Percentiles rank a stretch among this genome's conserved stretches.
Evolutionary conservation across 23 tunicate genomes (phyloP).

Genomic region (Trididemnum nubilum): DNA sequence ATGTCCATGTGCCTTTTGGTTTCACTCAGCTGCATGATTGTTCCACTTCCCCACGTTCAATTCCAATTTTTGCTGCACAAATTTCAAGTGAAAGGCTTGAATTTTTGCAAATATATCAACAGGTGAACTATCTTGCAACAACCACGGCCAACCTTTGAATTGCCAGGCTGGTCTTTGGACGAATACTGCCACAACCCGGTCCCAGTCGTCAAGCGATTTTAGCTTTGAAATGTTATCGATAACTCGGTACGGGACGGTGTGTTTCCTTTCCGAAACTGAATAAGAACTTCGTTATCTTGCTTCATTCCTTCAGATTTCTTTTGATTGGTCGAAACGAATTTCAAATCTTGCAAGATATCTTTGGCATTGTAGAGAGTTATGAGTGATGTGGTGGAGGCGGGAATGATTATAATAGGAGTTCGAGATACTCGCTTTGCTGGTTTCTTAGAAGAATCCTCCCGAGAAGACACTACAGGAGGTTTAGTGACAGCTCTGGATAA

Average conservation of each 20-base stretch:
- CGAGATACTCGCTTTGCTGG: slow-evolving; percentile 73
- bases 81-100: slow-evolving; percentile 92
- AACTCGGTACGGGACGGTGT: slow-evolving; percentile 89
- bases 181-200: slow-evolving; percentile 90
- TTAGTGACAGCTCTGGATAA: slow-evolving; percentile 29
- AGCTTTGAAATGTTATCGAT: slow-evolving; percentile 84
- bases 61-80: slow-evolving; percentile 80
- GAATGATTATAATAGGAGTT: slow-evolving; percentile 90
- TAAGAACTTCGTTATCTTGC: slow-evolving; percentile 83
- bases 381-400: slow-evolving; percentile 80
- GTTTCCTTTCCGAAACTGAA: slow-evolving; percentile 65
- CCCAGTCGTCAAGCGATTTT: slow-evolving; percentile 65
- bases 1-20: slow-evolving; percentile 92
- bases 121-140: slow-evolving; percentile 81
- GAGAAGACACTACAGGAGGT: not conserved
- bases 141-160: slow-evolving; percentile 98
- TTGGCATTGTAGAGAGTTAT: slow-evolving; percentile 87
- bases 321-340: slow-evolving; percentile 65
- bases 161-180: slow-evolving; percentile 98
- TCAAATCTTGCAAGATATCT: slow-evolving; percentile 81
- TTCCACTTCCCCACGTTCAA: slow-evolving; percentile 81
- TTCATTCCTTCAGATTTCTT: slow-evolving; percentile 78
- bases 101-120: slow-evolving; percentile 92
- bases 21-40: slow-evolving; percentile 78
- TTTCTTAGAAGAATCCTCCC: slow-evolving; percentile 44